Base-by-base conservation (phyloP, 1,140 invertebrate species). In the Centruroides sculpturatus region DNA sequence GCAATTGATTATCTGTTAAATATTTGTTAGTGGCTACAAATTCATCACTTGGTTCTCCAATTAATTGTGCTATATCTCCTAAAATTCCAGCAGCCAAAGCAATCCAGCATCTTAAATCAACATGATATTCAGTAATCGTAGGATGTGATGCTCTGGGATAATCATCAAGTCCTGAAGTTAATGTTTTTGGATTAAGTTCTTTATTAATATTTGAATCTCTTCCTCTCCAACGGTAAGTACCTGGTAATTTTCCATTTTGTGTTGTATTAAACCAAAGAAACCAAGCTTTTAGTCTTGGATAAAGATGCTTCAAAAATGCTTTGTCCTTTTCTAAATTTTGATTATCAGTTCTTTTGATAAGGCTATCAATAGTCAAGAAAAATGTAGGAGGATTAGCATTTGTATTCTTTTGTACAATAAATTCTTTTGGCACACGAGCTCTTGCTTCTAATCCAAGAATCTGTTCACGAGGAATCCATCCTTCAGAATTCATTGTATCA, bases 381-480 rank as follows among this genome's bases (percentile, higher is more conserved):
- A 98, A 84, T 46, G 93, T 94, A 0, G 95, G 95, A 13, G 94
- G 94, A 78, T 98, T 98, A 1, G 93, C 97, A 69, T 96, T 95
- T 52, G 84, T 86, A 70, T 94, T 94, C 52, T 82, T 78, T 73
- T 99, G 96, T 0, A 93, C 91, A 0, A 99, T 84, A 77, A 98
- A 99, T 73, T 99, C 92, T 60, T 85, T 82, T 0, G 97, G 97
- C 1, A 96, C 91, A 71, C 89, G 83, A 5, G 84, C 83, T 52
- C 87, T 61, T 0, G 93, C 89, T 76, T 97, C 93, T n/a, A 79
- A 66, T 9, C 91, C 91, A 5, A 96, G 73, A 64, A 96, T 94
- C 76, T 98, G 94, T 73, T 99, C 96, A 47, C 97, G 74, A 0
- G 97, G 95, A 65, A 99, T 99, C 97, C 97, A 99, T 0, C 97